Base-by-base conservation (phyloP, 2,888 invertebrate species). In the Eristalis intricaria region DNA sequence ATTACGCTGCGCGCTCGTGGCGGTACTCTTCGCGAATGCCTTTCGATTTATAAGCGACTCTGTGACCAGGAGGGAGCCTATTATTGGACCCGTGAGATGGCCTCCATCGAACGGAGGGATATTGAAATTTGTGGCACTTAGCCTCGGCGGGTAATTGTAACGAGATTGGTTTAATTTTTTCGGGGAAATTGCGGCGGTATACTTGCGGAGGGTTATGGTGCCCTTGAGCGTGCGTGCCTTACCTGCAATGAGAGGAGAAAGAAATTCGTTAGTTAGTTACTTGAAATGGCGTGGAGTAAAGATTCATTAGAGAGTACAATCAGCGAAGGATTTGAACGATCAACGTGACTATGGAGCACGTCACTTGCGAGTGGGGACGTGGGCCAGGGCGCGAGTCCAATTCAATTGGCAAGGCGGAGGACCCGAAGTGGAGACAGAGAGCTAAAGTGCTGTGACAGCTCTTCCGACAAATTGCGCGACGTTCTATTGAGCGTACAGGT, bases 31-130 rank as follows among this genome's bases (percentile, higher is more conserved):
- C 60, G 43, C 2, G 35, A 58, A 40, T 50, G 60, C 23, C 19
- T 60, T 66, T n/a, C 70, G 50, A 86, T 86, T 86, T 78, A 86
- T 82, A 60, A 66, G 50, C 61, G 43, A 0, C 43, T 4, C n/a
- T 7, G 5, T 1, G 19, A 4, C 5, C n/a, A 10, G 63, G 61
- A 13, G 29, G 40, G n/a, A 7, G 32, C 23, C 69, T 74, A 69
- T 83, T 64, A 66, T 61, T 80, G 75, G 75, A 66, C 60, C 11
- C 8, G 19, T 56, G 22, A 69, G 75, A 84, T 80, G 75, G 75
- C 66, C 65, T 50, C 43, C 19, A 22, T 69, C 56, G 56, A 68
- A 77, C 50, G 50, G 80, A 56, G 29, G 63, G 13, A 43, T 43
- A 63, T 74, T 32, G 56, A 22, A 66, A 66, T 66, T 58, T 66